A percentile compares a stretch with the other conserved stretches of the same genome.
phyloP scores from a whole-genome alignment of 2,797 vertebrate species.

The Crossoptilon crossoptilon region DNA sequence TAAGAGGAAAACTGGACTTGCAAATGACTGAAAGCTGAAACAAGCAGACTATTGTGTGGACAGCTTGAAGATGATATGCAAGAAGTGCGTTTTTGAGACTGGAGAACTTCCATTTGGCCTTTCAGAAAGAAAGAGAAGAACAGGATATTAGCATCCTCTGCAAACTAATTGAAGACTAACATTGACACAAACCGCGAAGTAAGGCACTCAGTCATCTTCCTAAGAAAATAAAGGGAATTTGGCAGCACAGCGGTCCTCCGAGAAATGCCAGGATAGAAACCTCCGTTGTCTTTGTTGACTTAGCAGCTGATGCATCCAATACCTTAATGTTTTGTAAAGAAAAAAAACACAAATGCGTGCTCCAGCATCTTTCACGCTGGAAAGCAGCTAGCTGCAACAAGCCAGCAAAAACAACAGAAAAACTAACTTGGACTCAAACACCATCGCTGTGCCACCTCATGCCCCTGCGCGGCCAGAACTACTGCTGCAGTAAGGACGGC shows the following conservation, averaged over 20 bases:
- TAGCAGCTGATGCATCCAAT: conserved; percentile 45
- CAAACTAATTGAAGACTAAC: neutral
- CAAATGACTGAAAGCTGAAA: neutral
- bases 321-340: conserved; percentile 58
- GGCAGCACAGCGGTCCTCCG: neutral
- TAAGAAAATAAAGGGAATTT: conserved; percentile 45
- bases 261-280: conserved; percentile 45
- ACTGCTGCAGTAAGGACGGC: neutral
- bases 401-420: conserved; percentile 61
- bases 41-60: conserved; percentile 32
- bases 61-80: conserved; percentile 1
- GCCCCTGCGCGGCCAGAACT: neutral
- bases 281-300: conserved; percentile 62
- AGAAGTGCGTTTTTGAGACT: conserved; percentile 16
- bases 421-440: conserved; percentile 44
- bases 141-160: conserved; percentile 49
- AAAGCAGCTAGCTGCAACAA: neutral
- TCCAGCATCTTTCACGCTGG: conserved; percentile 38
- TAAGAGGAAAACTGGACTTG: conserved; percentile 23
- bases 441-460: conserved; percentile 37
- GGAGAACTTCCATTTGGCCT: neutral
- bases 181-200: neutral
- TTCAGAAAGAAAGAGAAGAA: neutral
- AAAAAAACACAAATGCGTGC: neutral
- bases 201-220: conserved; percentile 11